A percentile compares a stretch with the other conserved stretches of the same genome.
Conservation (phyloP, 2,888 invertebrate genomes). For the Orthonevra nobilis region DNA sequence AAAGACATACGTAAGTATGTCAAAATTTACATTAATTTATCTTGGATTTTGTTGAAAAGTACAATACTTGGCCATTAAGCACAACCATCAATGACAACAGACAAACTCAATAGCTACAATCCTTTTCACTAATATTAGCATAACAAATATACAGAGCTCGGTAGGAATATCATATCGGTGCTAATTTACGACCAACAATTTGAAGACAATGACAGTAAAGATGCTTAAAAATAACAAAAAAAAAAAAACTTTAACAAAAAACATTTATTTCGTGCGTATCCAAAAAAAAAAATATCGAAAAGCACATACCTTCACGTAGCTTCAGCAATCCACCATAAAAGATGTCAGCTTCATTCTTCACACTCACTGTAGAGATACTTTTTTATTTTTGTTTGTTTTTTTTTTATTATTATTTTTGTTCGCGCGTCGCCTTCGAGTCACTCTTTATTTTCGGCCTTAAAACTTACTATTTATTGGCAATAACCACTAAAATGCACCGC, state of each 20-base stretch:
- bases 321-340: conserved; percentile 29
- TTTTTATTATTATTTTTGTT: too few relatives aligned
- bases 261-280: too few relatives aligned
- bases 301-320: conserved; percentile 34
- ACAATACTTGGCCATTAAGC: too few relatives aligned
- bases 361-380: conserved; percentile 2
- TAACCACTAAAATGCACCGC: conserved; percentile 60
- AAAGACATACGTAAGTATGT: too few relatives aligned
- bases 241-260: too few relatives aligned
- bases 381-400: conserved; percentile 25
- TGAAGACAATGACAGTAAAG: too few relatives aligned
- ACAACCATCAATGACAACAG: too few relatives aligned
- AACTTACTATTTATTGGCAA: conserved; percentile 63
- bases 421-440: conserved; percentile 3
- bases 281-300: too few relatives aligned
- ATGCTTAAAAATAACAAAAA: too few relatives aligned
- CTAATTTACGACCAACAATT: neutral
- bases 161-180: conserved; percentile 15
- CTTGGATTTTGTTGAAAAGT: too few relatives aligned
- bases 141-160: conserved; percentile 3
- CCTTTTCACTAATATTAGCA: neutral
- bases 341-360: conserved; percentile 8
- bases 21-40: too few relatives aligned
- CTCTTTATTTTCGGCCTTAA: conserved; percentile 54
- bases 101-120: too few relatives aligned